Base-by-base conservation (phyloP, 1,140 invertebrate genomes). In the Drosophila azteca region DNA sequence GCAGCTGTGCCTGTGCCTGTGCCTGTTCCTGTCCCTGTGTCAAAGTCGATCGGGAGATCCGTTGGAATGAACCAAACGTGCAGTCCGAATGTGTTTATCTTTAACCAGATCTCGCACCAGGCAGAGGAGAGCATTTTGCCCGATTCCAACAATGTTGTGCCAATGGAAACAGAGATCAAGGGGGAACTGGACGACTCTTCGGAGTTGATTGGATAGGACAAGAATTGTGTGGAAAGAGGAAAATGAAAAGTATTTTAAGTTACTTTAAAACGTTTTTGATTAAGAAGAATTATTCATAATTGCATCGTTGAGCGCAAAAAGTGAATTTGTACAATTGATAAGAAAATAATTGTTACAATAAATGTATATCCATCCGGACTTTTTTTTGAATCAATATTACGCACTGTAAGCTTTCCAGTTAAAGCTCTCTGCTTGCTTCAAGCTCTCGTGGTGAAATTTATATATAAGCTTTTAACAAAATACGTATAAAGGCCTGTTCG, bases 111-210 rank as follows among this genome's bases (percentile, higher is more conserved):
- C 1, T 15, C 64, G 5, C 63, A 64, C 6, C 63, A 66, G 39
- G 35, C 55, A 22, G 83, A 88, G 43, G 83, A 88, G 29, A 65
- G 83, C 46, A 88, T 88, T 5, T 43, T 88, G 55, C 83, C 83
- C 1, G 83, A 88, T 49, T 53, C 51, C 3, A 57, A 52, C 3
- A 41, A 54, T 5, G 44, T 35, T 13, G 22, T 31, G 31, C 44
- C 57, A 3, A 29, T 80, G 53, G 46, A 53, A 7, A 7, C 62
- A 7, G 79, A 79, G 22, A 87, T 87, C 6, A 87, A 87, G 43
- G 83, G 63, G 6, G 82, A 87, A 41, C 8, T 88, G 11, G 83
- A 87, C 1, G 83, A 87, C 64, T 39, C 41, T 8, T 0, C 48
- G 1, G 83, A 87, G 54, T 49, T 31, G 22, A 35, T 78, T 22